phyloP scores from a whole-genome alignment of 1,140 invertebrate genomes.

The Penaeus vannamei region DNA sequence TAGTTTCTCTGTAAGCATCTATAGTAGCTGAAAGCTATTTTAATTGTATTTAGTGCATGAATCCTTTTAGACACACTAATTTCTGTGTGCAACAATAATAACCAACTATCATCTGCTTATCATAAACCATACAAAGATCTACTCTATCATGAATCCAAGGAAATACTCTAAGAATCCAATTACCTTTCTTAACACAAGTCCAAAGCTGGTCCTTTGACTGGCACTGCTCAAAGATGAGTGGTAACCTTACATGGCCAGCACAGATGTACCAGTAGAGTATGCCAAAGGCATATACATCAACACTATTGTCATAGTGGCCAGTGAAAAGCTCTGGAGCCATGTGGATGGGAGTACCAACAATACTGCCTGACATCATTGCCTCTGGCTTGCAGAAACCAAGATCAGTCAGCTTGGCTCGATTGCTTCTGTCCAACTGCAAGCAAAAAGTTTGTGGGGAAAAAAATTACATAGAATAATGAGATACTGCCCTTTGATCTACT shows the following conservation, averaged over 20 bases:
- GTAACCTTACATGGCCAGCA: constrained; percentile 85
- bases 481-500: neutral
- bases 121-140: neutral
- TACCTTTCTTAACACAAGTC: constrained; percentile 88
- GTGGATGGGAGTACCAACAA: constrained; percentile 91
- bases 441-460: constrained; percentile 24
- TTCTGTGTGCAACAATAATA: neutral
- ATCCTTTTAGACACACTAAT: neutral
- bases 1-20: constrained; percentile 67
- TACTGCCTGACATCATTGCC: constrained; percentile 89
- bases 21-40: neutral
- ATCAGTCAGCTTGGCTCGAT: constrained; percentile 88
- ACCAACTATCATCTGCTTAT: neutral
- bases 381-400: constrained; percentile 93
- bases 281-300: constrained; percentile 93
- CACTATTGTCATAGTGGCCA: constrained; percentile 86
- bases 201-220: constrained; percentile 91
- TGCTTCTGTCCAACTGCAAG: constrained; percentile 79
- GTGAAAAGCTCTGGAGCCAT: constrained; percentile 92
- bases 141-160: neutral
- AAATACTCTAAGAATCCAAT: constrained; percentile 20
- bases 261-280: constrained; percentile 94
- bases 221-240: constrained; percentile 87
- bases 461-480: neutral
- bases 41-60: neutral